These are phyloP conservation scores for Allygus modestus DNA, from an alignment of 2,888 invertebrate genomes.

Conservation along the genomic window DNA sequence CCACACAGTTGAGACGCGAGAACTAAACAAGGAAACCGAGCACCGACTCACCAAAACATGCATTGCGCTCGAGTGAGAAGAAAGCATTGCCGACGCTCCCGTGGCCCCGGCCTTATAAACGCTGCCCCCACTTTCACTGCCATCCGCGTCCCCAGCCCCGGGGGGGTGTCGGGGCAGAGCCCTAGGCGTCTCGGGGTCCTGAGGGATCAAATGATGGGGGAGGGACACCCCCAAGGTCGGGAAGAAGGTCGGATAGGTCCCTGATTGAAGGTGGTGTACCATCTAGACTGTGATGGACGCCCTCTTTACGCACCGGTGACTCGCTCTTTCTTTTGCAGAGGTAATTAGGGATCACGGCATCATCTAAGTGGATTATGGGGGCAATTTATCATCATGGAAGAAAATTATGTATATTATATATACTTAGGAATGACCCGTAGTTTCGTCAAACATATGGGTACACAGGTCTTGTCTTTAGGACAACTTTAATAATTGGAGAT, in stretches of 20 bases:
- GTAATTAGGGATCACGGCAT: not conserved
- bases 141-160: not conserved
- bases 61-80: slow-evolving; percentile 30
- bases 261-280: too few species aligned
- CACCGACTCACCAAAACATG: slow-evolving; percentile 50
- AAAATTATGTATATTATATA: too few species aligned
- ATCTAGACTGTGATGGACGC: not conserved
- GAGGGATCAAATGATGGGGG: not conserved
- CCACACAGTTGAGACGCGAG: not conserved
- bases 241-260: too few species aligned
- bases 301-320: not conserved
- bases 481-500: too few species aligned
- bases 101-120: slow-evolving; percentile 48
- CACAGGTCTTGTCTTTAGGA: too few species aligned
- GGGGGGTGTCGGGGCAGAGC: not conserved
- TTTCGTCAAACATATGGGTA: too few species aligned
- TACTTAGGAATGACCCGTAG: too few species aligned
- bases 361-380: not conserved
- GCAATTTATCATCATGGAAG: not conserved
- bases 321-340: not conserved
- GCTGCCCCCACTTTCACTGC: slow-evolving; percentile 39
- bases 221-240: too few species aligned
- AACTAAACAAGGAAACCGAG: slow-evolving; percentile 41
- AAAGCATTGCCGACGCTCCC: slow-evolving; percentile 8
- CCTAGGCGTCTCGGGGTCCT: not conserved